Conservation (phyloP, 2,888 invertebrate genomes). For the Oithona nana region DNA sequence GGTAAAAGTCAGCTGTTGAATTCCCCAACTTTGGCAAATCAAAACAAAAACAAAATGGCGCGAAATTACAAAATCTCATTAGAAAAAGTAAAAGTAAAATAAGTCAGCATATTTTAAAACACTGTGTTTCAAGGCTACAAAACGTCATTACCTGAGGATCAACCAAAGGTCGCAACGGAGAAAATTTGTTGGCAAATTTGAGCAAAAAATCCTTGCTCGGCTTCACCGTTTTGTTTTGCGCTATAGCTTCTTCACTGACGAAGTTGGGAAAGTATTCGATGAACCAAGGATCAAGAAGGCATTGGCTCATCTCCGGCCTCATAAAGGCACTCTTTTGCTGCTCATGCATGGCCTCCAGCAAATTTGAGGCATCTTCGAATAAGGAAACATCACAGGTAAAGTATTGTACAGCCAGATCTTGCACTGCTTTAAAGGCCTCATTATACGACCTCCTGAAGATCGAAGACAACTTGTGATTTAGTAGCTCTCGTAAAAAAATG, state of each 20-base stretch:
- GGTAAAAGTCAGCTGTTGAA: too few relatives aligned
- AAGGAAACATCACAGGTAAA: neutral
- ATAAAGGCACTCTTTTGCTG: neutral
- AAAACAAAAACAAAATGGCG: too few relatives aligned
- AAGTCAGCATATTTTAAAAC: too few relatives aligned
- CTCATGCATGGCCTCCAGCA: neutral
- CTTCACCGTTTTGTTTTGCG: too few relatives aligned
- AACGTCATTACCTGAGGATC: neutral
- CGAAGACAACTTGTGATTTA: too few relatives aligned
- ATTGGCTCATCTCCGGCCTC: neutral
- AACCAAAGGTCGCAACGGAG: neutral
- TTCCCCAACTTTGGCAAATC: too few relatives aligned
- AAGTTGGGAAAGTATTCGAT: neutral
- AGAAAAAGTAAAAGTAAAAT: too few relatives aligned
- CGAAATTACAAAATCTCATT: too few relatives aligned
- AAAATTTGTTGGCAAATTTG: neutral
- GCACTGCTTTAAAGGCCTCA: neutral
- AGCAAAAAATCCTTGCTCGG: neutral
- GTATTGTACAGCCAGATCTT: neutral
- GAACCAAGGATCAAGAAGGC: neutral
- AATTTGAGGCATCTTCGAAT: neutral
- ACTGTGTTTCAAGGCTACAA: neutral
- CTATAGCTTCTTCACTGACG: too few relatives aligned
- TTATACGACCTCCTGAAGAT: neutral
- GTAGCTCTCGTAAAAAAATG: too few relatives aligned